Evolutionary conservation across 2,113 vertebrate species (phyloP), one percentile per base, ranked within the genome.

Genomic region (Heterocephalus glaber): DNA sequence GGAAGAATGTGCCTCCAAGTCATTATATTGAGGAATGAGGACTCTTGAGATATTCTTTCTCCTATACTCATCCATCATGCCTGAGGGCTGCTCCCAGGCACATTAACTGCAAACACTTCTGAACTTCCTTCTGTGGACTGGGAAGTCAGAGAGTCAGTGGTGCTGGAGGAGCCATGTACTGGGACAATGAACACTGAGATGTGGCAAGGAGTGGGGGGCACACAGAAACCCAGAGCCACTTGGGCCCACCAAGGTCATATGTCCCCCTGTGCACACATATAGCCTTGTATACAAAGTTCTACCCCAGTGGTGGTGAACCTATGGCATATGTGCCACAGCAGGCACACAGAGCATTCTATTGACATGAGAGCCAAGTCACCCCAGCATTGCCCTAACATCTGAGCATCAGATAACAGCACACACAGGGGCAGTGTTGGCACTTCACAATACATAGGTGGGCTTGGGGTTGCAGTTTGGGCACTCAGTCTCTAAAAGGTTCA

Each of bases 81-180:
- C 38, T 35, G 3, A 38, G 63, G n/a, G 56, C 63, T 85, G 22
- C 80, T 87, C 33, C 26, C n/a, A 17, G 58, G 24, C n/a, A 49
- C 41, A 47, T 6, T 11, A 54, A 17, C 12, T 52, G 38, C 79
- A 56, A 35, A 17, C 17, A 1, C 24, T 52, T 72, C 58, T 65
- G 65, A 14, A 28, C 74, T 56, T 17, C 3, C 35, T 38, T 33
- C 11, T 47, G 33, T 7, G 47, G 35, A 35, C 3, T 11, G 33
- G 38, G 49, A 90, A 20, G 79, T n/a, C 30, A 52, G 74, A 70
- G 28, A 77, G 30, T 16, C 79, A 41, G 1, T 12, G 26, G 16
- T n/a, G 11, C 30, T 49, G 28, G 4, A 28, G 9, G 6, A 41
- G 76, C 14, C 1, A 0, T 12, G n/a, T 30, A 13, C 33, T 10